These are phyloP conservation scores for Coelopa pilipes DNA, from an alignment of 2,888 invertebrate genomes.

Conservation along the genomic window DNA sequence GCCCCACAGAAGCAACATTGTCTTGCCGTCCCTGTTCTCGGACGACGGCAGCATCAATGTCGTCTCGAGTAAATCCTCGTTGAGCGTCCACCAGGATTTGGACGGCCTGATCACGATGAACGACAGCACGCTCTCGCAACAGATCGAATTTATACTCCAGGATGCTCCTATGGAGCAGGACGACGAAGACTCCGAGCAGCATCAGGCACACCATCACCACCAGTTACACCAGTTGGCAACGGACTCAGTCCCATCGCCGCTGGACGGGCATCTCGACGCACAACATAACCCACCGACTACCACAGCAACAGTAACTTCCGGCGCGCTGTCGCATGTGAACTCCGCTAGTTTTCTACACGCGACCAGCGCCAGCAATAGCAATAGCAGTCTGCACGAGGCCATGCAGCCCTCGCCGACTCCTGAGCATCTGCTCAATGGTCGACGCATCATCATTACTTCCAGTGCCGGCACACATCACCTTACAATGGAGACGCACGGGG, in stretches of 20 bases:
- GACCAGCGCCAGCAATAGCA: conserved; percentile 29
- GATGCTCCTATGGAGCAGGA: conserved; percentile 66
- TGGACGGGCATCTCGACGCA: conserved; percentile 42
- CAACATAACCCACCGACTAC: conserved; percentile 60
- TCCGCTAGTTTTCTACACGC: conserved; percentile 31
- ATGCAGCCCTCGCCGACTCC: conserved; percentile 32
- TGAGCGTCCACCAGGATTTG: conserved; percentile 52
- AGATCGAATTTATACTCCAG: conserved; percentile 67
- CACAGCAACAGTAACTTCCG: conserved; percentile 56
- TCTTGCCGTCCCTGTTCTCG: conserved; percentile 52
- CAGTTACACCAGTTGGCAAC: conserved; percentile 43
- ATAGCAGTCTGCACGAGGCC: conserved; percentile 43
- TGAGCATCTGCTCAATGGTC: conserved; percentile 54
- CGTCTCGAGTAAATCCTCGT: background rate
- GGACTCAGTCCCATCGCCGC: conserved; percentile 40
- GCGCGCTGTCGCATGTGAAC: conserved; percentile 31
- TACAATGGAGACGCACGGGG: conserved; percentile 31
- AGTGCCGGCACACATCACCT: conserved; percentile 29
- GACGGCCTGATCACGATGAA: conserved; percentile 65
- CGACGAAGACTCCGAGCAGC: conserved; percentile 47
- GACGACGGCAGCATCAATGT: conserved; percentile 36
- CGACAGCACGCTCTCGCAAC: conserved; percentile 66
- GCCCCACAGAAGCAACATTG: conserved; percentile 44
- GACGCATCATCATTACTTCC: conserved; percentile 60
- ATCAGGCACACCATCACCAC: conserved; percentile 43